phyloP scores from a whole-genome alignment of 2,113 vertebrate species.

The Morone saxatilis region DNA sequence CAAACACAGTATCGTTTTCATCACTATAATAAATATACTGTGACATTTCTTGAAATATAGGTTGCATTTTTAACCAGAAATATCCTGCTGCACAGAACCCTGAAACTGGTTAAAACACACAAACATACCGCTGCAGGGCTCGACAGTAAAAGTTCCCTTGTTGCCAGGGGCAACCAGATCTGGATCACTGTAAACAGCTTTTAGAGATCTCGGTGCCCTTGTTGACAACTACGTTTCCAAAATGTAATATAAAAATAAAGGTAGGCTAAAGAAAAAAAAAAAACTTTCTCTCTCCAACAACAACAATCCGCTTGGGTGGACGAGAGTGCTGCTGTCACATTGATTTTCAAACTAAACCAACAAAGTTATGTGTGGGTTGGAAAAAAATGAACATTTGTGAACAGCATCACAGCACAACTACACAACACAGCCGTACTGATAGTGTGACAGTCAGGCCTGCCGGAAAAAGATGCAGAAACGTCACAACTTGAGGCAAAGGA shows the following conservation, averaged over 20 bases:
- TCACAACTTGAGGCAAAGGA: not conserved
- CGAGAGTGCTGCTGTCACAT: constrained; percentile 4
- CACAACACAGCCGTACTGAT: constrained; percentile 1
- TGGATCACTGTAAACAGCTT: constrained; percentile 7
- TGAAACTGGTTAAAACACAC: constrained; percentile 27
- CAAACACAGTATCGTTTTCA: not conserved
- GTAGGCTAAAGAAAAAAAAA: not conserved
- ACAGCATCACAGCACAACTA: not conserved
- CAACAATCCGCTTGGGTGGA: constrained; percentile 1
- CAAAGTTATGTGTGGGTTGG: not conserved
- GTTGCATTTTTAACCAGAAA: constrained; percentile 12
- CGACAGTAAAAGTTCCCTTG: not conserved
- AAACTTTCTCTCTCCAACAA: not conserved
- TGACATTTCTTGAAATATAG: constrained; percentile 11
- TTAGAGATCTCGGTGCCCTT: constrained; percentile 15
- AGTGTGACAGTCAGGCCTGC: not conserved
- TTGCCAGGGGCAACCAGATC: constrained; percentile 29
- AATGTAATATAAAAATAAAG: constrained; percentile 4
- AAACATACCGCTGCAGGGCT: constrained; percentile 21
- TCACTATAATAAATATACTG: not conserved
- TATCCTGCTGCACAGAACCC: constrained; percentile 4
- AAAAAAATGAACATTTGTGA: not conserved
- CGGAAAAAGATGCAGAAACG: not conserved
- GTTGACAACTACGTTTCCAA: constrained; percentile 23
- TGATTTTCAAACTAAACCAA: not conserved